Conservation (phyloP, 2,888 invertebrate genomes). For the Coelopa pilipes region DNA sequence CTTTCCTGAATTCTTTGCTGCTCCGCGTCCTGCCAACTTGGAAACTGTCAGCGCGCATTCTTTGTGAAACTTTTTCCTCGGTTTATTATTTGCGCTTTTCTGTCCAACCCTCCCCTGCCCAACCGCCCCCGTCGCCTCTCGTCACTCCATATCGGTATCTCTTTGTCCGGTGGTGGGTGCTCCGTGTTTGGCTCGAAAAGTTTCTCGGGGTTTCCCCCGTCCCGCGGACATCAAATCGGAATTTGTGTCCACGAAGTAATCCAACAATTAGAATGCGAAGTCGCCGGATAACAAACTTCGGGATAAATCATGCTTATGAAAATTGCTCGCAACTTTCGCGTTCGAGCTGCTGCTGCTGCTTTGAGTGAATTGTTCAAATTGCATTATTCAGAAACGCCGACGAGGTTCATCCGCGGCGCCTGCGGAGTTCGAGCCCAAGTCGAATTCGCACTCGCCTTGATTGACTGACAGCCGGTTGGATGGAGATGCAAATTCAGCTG, state of each 20-base stretch:
- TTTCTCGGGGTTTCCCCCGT: constrained; percentile 23
- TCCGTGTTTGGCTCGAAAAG: constrained; percentile 27
- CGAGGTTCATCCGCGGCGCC: no score
- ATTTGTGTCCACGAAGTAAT: constrained; percentile 59
- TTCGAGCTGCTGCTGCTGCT: constrained; percentile 55
- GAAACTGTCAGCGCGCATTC: constrained; percentile 49
- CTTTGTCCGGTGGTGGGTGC: background rate
- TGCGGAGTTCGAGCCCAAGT: background rate
- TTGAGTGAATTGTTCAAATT: constrained; percentile 59
- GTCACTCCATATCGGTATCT: constrained; percentile 15
- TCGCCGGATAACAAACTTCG: constrained; percentile 44
- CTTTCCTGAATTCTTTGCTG: constrained; percentile 38
- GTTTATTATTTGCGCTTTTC: constrained; percentile 30
- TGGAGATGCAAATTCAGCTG: background rate
- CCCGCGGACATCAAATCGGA: constrained; percentile 45
- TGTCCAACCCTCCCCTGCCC: constrained; percentile 39
- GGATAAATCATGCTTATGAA: constrained; percentile 49
- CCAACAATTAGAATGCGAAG: constrained; percentile 60
- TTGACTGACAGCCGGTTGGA: constrained; percentile 7
- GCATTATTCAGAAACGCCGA: constrained; percentile 48
- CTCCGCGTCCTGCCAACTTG: constrained; percentile 51
- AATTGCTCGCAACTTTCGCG: constrained; percentile 42
- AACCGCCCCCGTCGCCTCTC: constrained; percentile 10
- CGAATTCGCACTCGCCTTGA: constrained; percentile 3
- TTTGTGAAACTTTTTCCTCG: constrained; percentile 37